Evolutionary conservation across 2,113 vertebrate genomes (phyloP), one percentile per base, ranked within the genome.

Genomic region (Bambusicola thoracicus): DNA sequence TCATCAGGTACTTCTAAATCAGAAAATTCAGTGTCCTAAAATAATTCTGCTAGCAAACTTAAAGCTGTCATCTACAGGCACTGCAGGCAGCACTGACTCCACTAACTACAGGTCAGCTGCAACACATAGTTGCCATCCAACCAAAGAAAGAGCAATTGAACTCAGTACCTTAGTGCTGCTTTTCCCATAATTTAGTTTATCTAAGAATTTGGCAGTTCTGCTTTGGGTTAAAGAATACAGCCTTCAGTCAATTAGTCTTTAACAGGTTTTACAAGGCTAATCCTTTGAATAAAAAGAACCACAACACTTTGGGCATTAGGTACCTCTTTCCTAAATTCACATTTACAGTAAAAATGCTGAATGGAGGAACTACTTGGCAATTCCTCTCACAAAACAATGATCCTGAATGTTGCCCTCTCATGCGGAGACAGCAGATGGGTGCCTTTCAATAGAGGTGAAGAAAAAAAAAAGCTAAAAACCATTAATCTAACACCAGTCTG

Each of bases 151-250:
- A 34, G n/a, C 32, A 80, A 82, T 15, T 67, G 74, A 80, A 85
- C 74, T 82, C 32, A 85, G 76, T 85, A 80, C 3, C 10, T 65
- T 25, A 83, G 44, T 89, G 75, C 22, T 46, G 80, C 66, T 82
- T 74, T 93, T 94, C 75, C 65, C 46, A 36, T 69, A 92, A 89
- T 77, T 80, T 89, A 74, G 27, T 34, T 89, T 59, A 89, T 48
- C 25, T 63, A 85, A 89, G 27, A 76, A 61, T 70, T 51, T 85
- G 85, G 75, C 81, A 89, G 78, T 59, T 70, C 36, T 69, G 38
- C 40, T 75, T 81, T 6, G 15, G 27, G 38, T 82, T 87, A 85
- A 73, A 85, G 46, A 92, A 82, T 46, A 65, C 87, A 80, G 56
- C 38, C 51, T 89, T 85, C 55, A 32, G 46, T 49, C 70, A 95